Base-by-base conservation (phyloP, 2,797 vertebrate genomes). In the Urosaurus nigricauda region DNA sequence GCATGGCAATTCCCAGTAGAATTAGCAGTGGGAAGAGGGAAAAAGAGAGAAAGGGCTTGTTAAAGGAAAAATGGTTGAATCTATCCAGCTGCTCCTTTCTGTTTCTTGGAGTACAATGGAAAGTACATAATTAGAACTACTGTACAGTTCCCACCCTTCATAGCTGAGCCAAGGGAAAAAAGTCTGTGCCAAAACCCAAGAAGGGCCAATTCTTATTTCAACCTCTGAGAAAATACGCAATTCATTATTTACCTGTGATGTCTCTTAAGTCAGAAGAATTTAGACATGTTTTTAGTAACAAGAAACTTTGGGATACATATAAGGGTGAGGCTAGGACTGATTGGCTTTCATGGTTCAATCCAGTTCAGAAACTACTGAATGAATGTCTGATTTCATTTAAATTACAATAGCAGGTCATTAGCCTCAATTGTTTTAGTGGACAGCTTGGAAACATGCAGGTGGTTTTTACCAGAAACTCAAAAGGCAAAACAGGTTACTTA, bases 51-150 rank as follows among this genome's bases (percentile, higher is more conserved):
- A 94, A 94, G 94, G 85, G 89, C 0, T 0, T 89, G 87, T 90
- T 43, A 93, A 1, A 19, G 86, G 86, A 53, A 91, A 84, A 95
- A 79, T n/a, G 82, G 84, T 71, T 90, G 88, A 94, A 95, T 93
- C 93, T 88, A 79, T 93, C 90, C 90, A 93, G 93, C 93, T 95
- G 94, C 89, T 94, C 75, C 89, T 94, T 94, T 94, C 94, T 95
- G 92, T 94, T 95, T 94, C 87, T 81, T 87, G 91, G 91, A 94
- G 84, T 0, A 1, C 78, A 84, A 90, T 89, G 85, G 84, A 91
- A 94, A 86, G 87, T 1, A 43, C 32, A 83, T 37, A n/a, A 81
- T 90, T 87, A 0, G 6, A 68, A 43, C 90, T 90, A 81, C 43
- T 1, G 17, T 13, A 68, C 77, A 86, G 47, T 65, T 93, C 88